phyloP scores from a whole-genome alignment of 2,888 invertebrate species.

The Poecilus cupreus region DNA sequence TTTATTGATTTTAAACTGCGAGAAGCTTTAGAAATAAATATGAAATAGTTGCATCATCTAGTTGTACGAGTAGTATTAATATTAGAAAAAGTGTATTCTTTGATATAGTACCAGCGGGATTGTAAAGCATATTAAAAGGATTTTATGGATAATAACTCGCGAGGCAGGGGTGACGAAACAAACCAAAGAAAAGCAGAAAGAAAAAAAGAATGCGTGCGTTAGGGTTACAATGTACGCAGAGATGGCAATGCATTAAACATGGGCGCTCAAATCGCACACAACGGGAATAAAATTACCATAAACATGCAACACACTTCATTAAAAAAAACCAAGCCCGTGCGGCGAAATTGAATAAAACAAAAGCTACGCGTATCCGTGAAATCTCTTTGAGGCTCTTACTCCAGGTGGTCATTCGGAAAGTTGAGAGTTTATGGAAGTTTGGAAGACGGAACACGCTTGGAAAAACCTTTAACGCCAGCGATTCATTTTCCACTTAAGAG shows the following conservation, averaged over 20 bases:
- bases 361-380: constrained; percentile 51
- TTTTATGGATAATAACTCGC: no score
- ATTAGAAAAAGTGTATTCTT: no score
- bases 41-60: no score
- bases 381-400: constrained; percentile 50
- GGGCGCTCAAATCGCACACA: constrained; percentile 37
- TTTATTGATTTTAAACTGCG: constrained; percentile 27
- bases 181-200: background rate
- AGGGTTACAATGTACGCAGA: constrained; percentile 13
- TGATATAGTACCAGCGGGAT: no score
- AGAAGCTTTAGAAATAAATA: no score
- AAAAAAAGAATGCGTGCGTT: constrained; percentile 23
- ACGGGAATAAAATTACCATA: constrained; percentile 56
- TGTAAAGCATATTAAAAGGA: no score
- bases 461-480: constrained; percentile 45
- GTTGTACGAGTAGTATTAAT: no score
- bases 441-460: constrained; percentile 9
- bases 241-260: constrained; percentile 57
- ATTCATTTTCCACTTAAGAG: constrained; percentile 55
- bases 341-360: constrained; percentile 58
- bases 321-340: constrained; percentile 49
- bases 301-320: constrained; percentile 59
- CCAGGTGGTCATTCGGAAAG: constrained; percentile 50
- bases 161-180: constrained; percentile 2
- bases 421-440: constrained; percentile 21